These are phyloP conservation scores for Cydia fagiglandana DNA, from an alignment of 1,140 invertebrate genomes.

Conservation along the genomic window DNA sequence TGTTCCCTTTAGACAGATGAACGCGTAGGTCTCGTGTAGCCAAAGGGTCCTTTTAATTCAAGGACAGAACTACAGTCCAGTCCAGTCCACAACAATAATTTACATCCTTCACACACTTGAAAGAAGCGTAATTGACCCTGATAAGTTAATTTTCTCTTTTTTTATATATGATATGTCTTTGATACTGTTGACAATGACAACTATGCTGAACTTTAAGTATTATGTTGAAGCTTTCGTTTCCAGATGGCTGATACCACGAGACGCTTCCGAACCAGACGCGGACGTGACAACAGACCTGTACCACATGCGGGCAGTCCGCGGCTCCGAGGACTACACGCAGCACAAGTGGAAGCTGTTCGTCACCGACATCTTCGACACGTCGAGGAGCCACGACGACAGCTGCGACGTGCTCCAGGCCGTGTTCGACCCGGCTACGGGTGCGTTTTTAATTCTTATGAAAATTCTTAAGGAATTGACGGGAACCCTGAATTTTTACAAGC, in stretches of 20 bases:
- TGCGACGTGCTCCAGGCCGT: constrained; percentile 92
- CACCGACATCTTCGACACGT: constrained; percentile 92
- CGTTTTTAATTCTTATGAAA: background rate
- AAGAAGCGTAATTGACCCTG: too few species aligned
- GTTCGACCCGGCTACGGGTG: constrained; percentile 85
- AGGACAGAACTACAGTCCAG: too few species aligned
- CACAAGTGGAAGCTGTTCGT: constrained; percentile 95
- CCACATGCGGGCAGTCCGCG: constrained; percentile 79
- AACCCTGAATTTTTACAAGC: too few species aligned
- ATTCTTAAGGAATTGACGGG: too few species aligned
- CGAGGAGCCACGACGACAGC: constrained; percentile 84
- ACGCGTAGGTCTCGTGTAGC: too few species aligned
- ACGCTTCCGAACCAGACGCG: constrained; percentile 85
- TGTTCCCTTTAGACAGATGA: too few species aligned
- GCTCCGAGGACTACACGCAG: constrained; percentile 81
- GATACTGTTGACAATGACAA: too few species aligned
- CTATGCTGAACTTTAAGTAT: background rate
- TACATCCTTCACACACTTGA: too few species aligned
- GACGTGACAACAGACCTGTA: constrained; percentile 87
- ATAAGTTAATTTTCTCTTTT: too few species aligned
- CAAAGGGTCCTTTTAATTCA: too few species aligned
- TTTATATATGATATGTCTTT: too few species aligned
- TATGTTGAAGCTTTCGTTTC: constrained; percentile 76
- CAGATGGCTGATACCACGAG: constrained; percentile 86
- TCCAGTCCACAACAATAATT: too few species aligned